These are phyloP conservation scores for Crocuta crocuta DNA, from an alignment of 2,113 vertebrate genomes.

Conservation along the genomic window DNA sequence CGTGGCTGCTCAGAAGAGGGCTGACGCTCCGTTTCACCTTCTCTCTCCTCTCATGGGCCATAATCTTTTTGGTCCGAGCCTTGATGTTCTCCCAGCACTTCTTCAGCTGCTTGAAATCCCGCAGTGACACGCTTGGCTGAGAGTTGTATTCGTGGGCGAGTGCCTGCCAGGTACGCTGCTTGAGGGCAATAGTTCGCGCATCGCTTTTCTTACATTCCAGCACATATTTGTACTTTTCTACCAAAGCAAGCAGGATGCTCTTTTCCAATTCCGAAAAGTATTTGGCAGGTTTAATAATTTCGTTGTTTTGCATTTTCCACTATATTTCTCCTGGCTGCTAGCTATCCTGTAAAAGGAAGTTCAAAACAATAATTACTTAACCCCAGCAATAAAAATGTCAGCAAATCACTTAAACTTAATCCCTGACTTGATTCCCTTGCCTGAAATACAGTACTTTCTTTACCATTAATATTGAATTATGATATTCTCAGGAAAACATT, in stretches of 20 bases:
- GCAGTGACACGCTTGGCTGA: constrained; percentile 89
- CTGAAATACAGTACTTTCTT: background rate
- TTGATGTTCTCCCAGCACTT: constrained; percentile 94
- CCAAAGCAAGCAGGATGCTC: constrained; percentile 89
- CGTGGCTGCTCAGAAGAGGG: constrained; percentile 87
- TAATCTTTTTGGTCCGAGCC: constrained; percentile 92
- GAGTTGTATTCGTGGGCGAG: constrained; percentile 91
- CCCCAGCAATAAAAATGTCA: constrained; percentile 45
- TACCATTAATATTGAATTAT: background rate
- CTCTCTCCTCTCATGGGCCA: constrained; percentile 91
- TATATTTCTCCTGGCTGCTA: constrained; percentile 78
- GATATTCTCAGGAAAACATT: background rate
- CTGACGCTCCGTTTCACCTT: constrained; percentile 90
- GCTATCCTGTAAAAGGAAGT: constrained; percentile 84
- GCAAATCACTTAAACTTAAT: background rate
- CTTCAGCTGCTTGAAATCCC: constrained; percentile 91
- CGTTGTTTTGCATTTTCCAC: constrained; percentile 92
- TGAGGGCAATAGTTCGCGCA: constrained; percentile 90
- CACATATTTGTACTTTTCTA: constrained; percentile 91
- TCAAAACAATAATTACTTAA: constrained; percentile 59
- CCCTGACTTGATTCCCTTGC: background rate
- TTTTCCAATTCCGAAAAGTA: constrained; percentile 92
- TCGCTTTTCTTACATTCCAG: constrained; percentile 91
- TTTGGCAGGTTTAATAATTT: constrained; percentile 92
- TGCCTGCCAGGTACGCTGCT: constrained; percentile 91